Evolutionary conservation across 2,113 vertebrate species (phyloP), one percentile per base, ranked within the genome.

Genomic region (Ailurus styani): DNA sequence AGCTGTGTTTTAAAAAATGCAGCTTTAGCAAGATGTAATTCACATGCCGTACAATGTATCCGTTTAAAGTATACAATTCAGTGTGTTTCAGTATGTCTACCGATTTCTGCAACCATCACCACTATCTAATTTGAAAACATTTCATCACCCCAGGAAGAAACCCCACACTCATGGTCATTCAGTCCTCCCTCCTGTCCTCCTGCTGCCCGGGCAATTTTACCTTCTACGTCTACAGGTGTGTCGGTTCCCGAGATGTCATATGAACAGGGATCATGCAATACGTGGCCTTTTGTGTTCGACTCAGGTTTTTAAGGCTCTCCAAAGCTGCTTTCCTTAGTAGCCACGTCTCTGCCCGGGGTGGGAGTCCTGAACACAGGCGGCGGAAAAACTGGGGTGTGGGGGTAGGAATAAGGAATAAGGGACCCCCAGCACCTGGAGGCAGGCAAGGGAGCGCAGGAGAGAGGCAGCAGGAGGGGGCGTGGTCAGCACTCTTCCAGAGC

Each of bases 281-380:
- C 4, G 31, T 11, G 8, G 66, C 23, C n/a, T 55, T 40, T 82
- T 42, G 45, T 73, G 54, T 93, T 37, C 17, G 27, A 50, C 25
- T 70, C 81, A 7, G 55, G 62, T 52, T 90, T 96, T 87, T 82
- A 52, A 78, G 60, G 34, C 68, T 90, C 9, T 54, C 45, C n/a
- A 55, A 96, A 12, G 54, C 54, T 27, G 50, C 40, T 57, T 82
- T 62, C 73, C 57, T 21, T 10, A 7, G 47, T 6, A 68, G 57
- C 21, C 17, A 11, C 34, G 15, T 54, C 37, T 29, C 37, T 85
- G 55, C 20, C 47, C 27, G 14, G 55, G 11, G 7, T 25, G 5
- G 6, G 47, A 21, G 27, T 40, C 31, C 45, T 60, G 8, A 64
- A 40, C 13, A 6, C 2, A 12, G 34, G 12, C 13, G 6, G 5